These are phyloP conservation scores for Gymnoscopelus braueri DNA, from an alignment of 2,797 vertebrate species.

Conservation along the genomic window DNA sequence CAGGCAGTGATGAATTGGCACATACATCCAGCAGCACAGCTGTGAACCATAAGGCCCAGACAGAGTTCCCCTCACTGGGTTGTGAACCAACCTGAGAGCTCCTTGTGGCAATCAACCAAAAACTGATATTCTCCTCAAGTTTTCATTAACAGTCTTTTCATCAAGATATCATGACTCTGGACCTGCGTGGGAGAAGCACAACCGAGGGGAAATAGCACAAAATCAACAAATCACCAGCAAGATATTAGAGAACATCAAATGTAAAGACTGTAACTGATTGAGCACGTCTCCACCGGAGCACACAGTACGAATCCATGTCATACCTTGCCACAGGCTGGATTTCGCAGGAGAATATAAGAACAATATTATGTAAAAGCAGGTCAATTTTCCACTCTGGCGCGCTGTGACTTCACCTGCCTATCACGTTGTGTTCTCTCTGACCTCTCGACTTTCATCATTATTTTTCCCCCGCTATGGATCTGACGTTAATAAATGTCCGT, in stretches of 20 bases:
- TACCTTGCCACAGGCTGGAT: conserved; percentile 29
- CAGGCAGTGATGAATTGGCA: conserved; percentile 70
- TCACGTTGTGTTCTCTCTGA: conserved; percentile 27
- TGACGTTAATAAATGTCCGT: conserved; percentile 65
- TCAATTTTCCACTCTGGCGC: conserved; percentile 27
- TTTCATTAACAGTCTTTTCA: conserved; percentile 79
- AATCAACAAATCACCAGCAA: conserved; percentile 75
- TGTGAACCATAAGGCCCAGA: conserved; percentile 62
- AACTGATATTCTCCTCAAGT: conserved; percentile 74
- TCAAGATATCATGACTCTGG: conserved; percentile 70
- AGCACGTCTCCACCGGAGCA: conserved; percentile 30
- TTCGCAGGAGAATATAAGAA: conserved; percentile 47
- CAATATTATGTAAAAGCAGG: conserved; percentile 45
- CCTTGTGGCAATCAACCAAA: conserved; percentile 72
- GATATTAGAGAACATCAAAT: conserved; percentile 66
- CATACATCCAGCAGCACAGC: conserved; percentile 59
- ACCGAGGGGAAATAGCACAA: conserved; percentile 66
- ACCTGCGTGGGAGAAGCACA: conserved; percentile 63
- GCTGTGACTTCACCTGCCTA: conserved; percentile 27
- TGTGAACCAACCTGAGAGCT: conserved; percentile 72
- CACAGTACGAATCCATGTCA: conserved; percentile 27
- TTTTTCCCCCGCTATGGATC: conserved; percentile 36
- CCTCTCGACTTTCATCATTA: conserved; percentile 14
- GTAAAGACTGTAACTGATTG: conserved; percentile 68
- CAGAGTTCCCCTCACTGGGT: conserved; percentile 65